Base-by-base conservation (phyloP, 2,888 invertebrate species). In the Hybos culiciformis region DNA sequence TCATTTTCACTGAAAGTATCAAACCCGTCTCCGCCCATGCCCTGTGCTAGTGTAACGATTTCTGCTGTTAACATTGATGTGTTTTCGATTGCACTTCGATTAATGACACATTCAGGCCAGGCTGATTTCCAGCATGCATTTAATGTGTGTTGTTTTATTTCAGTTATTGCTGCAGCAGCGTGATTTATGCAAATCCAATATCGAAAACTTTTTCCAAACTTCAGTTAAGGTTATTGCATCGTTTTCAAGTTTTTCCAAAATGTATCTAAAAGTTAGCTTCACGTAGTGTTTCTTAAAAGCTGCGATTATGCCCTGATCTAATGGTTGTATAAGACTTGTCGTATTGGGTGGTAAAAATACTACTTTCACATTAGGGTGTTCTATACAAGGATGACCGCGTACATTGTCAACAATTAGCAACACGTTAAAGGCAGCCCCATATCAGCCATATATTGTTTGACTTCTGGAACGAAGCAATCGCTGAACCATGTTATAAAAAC, bases 281-380 rank as follows among this genome's bases (percentile, higher is more conserved):
- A 55, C 39, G 42, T 54, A 57, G 34, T 52, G 47, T 36, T 50
- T 50, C 45, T 55, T 57, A 47, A 57, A 58, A 36, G 52, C 51
- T 45, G 53, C 44, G 46, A 54, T 56, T 41, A 55, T 54, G 38
- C 53, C 54, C 49, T 58, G 54, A 46, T 55, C 51, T 43, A 55
- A 12, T 9, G 39, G 54, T 50, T 56, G 54, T 37, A 57, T 42
- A 12, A 54, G 40, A 37, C 50, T 51, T 40, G 52, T 54, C 12
- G 53, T 56, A 49, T 55, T 55, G 31, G 41, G 47, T 20, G 50
- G 53, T 49, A 52, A 48, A 50, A 51, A 55, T 21, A 41, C 42
- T 38, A 51, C 23, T 51, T 50, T 20, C 15, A 51, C 44, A 46
- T 53, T 52, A 43, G 42, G 41, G 12, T 26, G 26, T 26, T 12